These are phyloP conservation scores for Xenopus tropicalis DNA, from an alignment of 2,113 vertebrate genomes.

Conservation along the genomic window DNA sequence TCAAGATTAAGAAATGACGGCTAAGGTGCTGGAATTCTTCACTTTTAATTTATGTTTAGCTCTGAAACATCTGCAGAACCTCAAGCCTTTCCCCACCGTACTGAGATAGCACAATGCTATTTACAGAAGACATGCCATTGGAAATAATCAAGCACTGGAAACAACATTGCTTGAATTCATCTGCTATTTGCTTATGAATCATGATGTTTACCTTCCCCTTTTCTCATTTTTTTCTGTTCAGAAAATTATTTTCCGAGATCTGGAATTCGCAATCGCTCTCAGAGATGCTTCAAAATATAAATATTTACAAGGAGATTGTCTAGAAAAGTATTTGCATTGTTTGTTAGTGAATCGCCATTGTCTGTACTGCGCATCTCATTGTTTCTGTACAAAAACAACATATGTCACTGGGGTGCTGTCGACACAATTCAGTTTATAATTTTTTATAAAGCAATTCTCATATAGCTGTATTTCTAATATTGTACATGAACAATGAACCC, in stretches of 20 bases:
- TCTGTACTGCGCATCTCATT: no score
- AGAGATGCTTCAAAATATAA: not conserved
- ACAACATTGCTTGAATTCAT: slow-evolving; percentile 13
- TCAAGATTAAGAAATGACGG: slow-evolving; percentile 32
- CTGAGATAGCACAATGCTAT: slow-evolving; percentile 24
- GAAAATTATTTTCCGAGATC: not conserved
- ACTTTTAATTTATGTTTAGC: slow-evolving; percentile 35
- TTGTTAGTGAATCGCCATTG: no score
- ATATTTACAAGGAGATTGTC: not conserved
- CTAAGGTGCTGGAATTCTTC: slow-evolving; percentile 33
- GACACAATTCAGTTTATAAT: no score
- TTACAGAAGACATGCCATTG: slow-evolving; percentile 26
- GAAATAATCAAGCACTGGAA: slow-evolving; percentile 24
- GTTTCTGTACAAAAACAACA: no score
- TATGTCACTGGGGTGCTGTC: no score
- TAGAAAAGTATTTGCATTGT: no score
- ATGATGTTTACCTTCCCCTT: not conserved
- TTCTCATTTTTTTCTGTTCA: not conserved
- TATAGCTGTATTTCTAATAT: no score
- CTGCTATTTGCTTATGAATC: slow-evolving; percentile 25
- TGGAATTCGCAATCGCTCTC: not conserved
- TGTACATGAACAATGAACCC: no score
- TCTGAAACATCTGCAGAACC: slow-evolving; percentile 34
- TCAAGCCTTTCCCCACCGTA: slow-evolving; percentile 12
- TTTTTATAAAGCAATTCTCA: no score